Percentiles rank a stretch among this genome's conserved stretches.
phyloP scores from a whole-genome alignment of 2,113 vertebrate species.

The Euleptes europaea region DNA sequence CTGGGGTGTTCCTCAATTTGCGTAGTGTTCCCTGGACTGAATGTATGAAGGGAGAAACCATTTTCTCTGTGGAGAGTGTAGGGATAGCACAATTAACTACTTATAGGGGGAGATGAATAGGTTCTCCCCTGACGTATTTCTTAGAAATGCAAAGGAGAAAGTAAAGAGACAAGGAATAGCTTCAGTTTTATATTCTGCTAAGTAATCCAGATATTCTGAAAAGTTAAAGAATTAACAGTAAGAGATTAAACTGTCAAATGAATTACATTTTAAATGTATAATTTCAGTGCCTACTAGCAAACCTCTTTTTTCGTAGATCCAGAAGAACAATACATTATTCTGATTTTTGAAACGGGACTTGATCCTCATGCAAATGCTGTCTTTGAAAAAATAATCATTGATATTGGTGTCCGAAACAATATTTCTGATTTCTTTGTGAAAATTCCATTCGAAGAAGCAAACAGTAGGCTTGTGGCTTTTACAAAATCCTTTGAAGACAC shows the following conservation, averaged over 20 bases:
- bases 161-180: not conserved
- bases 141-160: not conserved
- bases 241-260: not conserved
- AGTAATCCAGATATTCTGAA: not conserved
- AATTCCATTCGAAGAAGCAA: conserved; percentile 93
- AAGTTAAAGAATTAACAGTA: not conserved
- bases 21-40: no score
- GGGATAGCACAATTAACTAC: not conserved
- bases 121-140: not conserved
- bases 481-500: conserved; percentile 86
- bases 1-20: no score
- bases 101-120: not conserved
- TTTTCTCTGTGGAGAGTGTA: not conserved
- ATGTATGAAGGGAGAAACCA: no score
- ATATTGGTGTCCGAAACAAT: conserved; percentile 86
- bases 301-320: conserved; percentile 72
- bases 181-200: not conserved
- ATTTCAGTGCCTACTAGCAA: not conserved
- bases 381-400: conserved; percentile 91
- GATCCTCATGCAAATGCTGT: conserved; percentile 82
- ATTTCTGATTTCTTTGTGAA: conserved; percentile 85
- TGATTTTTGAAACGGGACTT: conserved; percentile 94
- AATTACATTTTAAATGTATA: not conserved
- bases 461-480: conserved; percentile 91
- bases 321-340: conserved; percentile 92